Conservation (phyloP, 2,888 invertebrate genomes). For the Agrotis ipsilon region DNA sequence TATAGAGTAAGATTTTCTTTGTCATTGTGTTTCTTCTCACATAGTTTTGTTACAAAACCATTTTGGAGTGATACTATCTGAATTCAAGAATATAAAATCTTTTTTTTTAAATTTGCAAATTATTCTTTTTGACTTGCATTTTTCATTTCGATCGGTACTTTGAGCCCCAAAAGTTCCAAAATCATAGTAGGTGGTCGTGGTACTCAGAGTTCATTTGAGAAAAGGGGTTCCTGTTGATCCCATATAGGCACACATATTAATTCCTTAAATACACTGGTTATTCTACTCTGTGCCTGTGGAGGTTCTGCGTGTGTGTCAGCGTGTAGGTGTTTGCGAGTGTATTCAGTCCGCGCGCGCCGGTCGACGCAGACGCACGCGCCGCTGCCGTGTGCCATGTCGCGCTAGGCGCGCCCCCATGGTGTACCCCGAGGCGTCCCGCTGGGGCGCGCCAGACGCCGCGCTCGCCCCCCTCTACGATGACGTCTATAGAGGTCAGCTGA, state of each 20-base stretch:
- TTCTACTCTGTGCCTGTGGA: slow-evolving; percentile 48
- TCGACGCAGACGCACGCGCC: slow-evolving; percentile 87
- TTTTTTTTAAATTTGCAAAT: not conserved
- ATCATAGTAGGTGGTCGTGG: slow-evolving; percentile 33
- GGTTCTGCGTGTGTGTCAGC: slow-evolving; percentile 51
- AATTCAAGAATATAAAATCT: not conserved
- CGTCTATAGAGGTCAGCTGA: slow-evolving; percentile 92
- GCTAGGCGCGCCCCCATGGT: slow-evolving; percentile 90
- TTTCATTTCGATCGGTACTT: not conserved
- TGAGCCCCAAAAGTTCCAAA: slow-evolving; percentile 2
- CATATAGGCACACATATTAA: slow-evolving; percentile 32
- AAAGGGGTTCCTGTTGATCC: slow-evolving; percentile 22
- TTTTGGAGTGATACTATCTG: not conserved
- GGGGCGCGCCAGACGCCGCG: slow-evolving; percentile 92
- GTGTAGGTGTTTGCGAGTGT: slow-evolving; percentile 61
- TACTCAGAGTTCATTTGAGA: slow-evolving; percentile 23
- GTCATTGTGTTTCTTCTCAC: not conserved
- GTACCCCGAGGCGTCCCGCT: slow-evolving; percentile 92
- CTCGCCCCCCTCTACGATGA: slow-evolving; percentile 93
- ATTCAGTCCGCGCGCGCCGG: slow-evolving; percentile 85
- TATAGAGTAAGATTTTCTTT: slow-evolving; percentile 3
- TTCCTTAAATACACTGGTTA: slow-evolving; percentile 53
- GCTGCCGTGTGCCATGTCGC: slow-evolving; percentile 80
- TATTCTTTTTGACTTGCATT: not conserved
- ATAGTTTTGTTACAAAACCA: not conserved